Evolutionary conservation across 2,113 vertebrate species (phyloP).

Genomic region (Galeopterus variegatus): DNA sequence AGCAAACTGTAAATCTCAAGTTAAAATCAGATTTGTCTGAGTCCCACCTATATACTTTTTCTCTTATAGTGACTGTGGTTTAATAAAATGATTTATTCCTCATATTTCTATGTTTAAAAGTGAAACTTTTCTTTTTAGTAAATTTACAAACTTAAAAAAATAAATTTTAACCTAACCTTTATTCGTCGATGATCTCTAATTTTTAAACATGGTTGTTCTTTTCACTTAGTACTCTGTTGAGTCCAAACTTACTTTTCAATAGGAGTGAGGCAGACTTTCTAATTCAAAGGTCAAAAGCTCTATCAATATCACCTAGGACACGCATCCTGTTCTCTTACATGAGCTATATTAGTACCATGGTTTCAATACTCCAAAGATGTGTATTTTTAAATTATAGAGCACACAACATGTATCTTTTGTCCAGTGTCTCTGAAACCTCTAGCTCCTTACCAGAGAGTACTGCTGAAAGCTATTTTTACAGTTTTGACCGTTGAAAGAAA

Average conservation of each 20-base stretch:
- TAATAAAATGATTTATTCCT: conserved; percentile 31
- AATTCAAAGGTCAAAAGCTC: neutral
- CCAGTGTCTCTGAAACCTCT: conserved; percentile 4
- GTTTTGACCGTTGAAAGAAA: conserved; percentile 52
- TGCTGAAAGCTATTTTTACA: conserved; percentile 66
- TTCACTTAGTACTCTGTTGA: neutral
- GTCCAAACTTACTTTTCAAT: neutral
- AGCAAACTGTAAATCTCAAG: conserved; percentile 6
- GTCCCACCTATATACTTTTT: neutral
- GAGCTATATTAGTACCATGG: neutral
- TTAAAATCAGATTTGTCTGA: neutral
- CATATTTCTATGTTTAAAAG: neutral
- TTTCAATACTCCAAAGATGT: neutral
- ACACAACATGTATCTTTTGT: neutral
- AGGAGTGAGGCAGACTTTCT: neutral
- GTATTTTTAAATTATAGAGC: neutral
- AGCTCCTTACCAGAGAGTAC: neutral
- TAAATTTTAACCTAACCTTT: neutral
- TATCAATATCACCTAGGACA: conserved; percentile 26
- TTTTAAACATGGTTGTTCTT: neutral
- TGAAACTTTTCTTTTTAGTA: neutral
- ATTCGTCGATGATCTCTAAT: conserved; percentile 18
- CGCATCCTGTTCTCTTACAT: neutral
- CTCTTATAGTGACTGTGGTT: neutral
- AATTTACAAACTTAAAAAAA: neutral